Base-by-base conservation (phyloP, 2,113 vertebrate genomes). In the Anarhynchus alexandrinus region DNA sequence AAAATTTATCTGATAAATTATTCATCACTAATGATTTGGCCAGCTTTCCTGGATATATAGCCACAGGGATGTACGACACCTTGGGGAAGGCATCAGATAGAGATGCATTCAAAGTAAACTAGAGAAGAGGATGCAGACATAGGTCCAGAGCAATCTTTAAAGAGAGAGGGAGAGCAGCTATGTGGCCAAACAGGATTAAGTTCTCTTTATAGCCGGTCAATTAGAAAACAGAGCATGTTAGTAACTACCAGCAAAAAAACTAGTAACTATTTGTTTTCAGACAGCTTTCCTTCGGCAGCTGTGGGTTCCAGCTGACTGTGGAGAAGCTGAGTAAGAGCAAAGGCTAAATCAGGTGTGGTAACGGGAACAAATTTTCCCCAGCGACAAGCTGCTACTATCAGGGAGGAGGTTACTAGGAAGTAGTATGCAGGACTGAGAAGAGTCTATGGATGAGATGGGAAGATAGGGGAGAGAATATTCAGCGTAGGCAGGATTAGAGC, bases 1-100 rank as follows among this genome's bases (percentile, higher is more conserved):
- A 97, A 96, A 97, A 96, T 97, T 96, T 97, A 87, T 73, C 78
- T 34, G 87, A 94, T 95, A 94, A 96, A 97, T 97, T 96, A 97
- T 97, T 97, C 82, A 97, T 91, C 66, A 54, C 64, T 94, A 93
- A 95, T 96, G 95, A 96, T 96, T 96, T 96, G 88, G 89, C 66
- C 88, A 95, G 93, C 95, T 94, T 97, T 97, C 94, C 93, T 95
- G 93, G 71, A 82, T 96, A 95, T 95, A 96, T 86, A 97, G 95
- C 93, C 97, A 95, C 89, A 64, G 95, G 95, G 96, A 95, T 88
- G 94, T 95, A 97, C 93, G 89, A 95, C 91, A 95, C 95, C 91
- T 96, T 94, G 62, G 96, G 91, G 94, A 96, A 95, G 82, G 78
- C 84, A 95, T 85, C 82, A 95, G 93, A 91, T 90, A 96, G 89